These are phyloP conservation scores for cattle (Bos taurus) DNA, from an alignment of 2,113 vertebrate species.

Conservation along the genomic window ARS-UCD2.0 NC_037352.1:6905501-6906000, in stretches of 20 bases:
- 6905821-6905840: neutral
- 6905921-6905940: neutral
- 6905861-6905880: rapidly evolving
- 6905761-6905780: neutral
- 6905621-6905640: neutral
- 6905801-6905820: neutral
- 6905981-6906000: rapidly evolving
- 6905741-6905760: neutral
- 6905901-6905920: neutral
- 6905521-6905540: neutral
- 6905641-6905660: neutral
- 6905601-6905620: neutral
- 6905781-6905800: neutral
- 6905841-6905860: neutral
- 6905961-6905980: neutral
- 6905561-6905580: neutral
- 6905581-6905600: neutral
- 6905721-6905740: neutral
- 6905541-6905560: neutral
- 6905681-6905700: neutral
- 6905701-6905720: neutral
- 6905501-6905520: neutral
- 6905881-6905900: neutral
- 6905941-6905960: neutral
- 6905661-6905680: neutral